Evolutionary conservation across 2,888 invertebrate species (phyloP).

Genomic region (Rotaria socialis): DNA sequence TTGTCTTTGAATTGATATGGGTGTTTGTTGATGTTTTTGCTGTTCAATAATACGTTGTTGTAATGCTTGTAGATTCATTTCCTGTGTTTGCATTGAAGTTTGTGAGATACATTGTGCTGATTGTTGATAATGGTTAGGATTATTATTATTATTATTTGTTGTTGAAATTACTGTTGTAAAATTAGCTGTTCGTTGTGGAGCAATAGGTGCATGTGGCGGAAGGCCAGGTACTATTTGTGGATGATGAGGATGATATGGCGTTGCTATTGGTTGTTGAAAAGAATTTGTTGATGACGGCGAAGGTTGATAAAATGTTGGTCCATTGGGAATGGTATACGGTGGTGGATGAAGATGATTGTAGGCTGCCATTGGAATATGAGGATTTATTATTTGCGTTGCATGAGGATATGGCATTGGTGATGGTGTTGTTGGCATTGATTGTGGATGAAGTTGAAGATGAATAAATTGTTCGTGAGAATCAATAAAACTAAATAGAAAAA

Average conservation of each 20-base stretch:
- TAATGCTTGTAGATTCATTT: not conserved
- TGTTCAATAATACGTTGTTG: not conserved
- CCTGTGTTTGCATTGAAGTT: not conserved
- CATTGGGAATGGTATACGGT: not conserved
- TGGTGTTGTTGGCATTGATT: not conserved
- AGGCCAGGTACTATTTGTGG: not conserved
- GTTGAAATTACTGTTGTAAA: not conserved
- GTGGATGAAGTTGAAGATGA: not conserved
- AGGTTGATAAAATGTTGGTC: not conserved
- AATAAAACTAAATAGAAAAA: not conserved
- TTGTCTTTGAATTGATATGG: not conserved
- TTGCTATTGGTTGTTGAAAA: not conserved
- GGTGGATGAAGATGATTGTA: not conserved
- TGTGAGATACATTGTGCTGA: not conserved
- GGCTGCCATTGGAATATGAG: not conserved
- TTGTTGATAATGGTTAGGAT: not conserved
- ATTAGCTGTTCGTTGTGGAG: slow-evolving; percentile 23
- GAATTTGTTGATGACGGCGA: not conserved
- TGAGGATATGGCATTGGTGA: not conserved
- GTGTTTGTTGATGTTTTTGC: slow-evolving; percentile 25
- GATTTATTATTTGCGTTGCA: not conserved
- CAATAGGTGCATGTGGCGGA: not conserved
- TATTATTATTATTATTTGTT: not conserved
- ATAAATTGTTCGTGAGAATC: not conserved
- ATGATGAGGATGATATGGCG: not conserved